Base-by-base conservation (phyloP, 2,113 vertebrate species). In the Chaetorhynchus papuensis region DNA sequence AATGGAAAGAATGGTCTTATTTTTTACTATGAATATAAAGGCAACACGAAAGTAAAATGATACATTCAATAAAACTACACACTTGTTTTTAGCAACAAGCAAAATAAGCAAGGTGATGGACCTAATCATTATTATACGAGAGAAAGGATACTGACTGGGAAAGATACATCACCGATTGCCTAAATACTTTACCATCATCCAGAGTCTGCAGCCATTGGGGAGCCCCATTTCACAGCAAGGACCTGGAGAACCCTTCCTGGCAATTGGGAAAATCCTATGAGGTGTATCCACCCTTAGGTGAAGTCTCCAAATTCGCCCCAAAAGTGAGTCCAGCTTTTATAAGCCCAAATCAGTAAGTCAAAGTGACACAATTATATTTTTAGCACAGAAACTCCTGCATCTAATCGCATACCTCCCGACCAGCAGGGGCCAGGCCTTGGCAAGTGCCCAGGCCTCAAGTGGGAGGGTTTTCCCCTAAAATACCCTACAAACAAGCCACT, bases 361-460 rank as follows among this genome's bases (percentile, higher is more conserved):
- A 60, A 37, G 57, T 59, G n/a, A 37, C n/a, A 7, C 11, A 5
- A 59, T 60, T 26, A 37, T 26, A 60, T 37, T 60, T 60, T 18
- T 60, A 37, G 24, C 57, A 5, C 23, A 60, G 15, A 37, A 60
- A 12, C 24, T 26, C n/a, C 57, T 59, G 57, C 15, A 59, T 26
- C n/a, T 26, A 23, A 17, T 26, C n/a, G n/a, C 7, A 26, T 15
- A 37, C 3, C 0, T 60, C 35, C n/a, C 7, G 2, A 16, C 35
- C 57, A 17, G 15, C 10, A 17, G n/a, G 35, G 57, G 12, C 53
- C 53, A 33, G 31, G 31, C 12, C 31, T 56, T 33, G 53, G 30
- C 31, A 39, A 39, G 39, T 39, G 18, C 30, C 53, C 30, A 54
- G 30, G 53, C 30, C 30, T 31, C 11, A 2, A 18, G 11, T 21